Percentiles rank a stretch among this genome's conserved stretches.
phyloP scores from a whole-genome alignment of 1,140 invertebrate genomes.

The Leptopilina boulardi region DNA sequence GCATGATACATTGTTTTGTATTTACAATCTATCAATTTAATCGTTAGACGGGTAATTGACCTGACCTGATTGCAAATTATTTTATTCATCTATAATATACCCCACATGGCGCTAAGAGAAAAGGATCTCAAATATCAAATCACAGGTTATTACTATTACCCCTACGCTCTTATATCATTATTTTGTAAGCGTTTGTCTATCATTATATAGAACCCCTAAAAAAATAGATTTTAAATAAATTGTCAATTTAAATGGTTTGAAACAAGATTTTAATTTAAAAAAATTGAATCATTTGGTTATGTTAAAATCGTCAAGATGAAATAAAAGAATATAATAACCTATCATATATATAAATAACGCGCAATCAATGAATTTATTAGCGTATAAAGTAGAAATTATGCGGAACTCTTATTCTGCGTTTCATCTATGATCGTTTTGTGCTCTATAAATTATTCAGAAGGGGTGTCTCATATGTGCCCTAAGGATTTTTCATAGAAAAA shows the following conservation, averaged over 20 bases:
- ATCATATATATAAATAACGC: too few relatives aligned
- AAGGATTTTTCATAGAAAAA: neutral
- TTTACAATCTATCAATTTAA: conserved; percentile 5
- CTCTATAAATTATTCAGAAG: conserved; percentile 8
- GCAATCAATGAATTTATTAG: too few relatives aligned
- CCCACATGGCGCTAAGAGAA: conserved; percentile 6
- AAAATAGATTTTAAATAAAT: too few relatives aligned
- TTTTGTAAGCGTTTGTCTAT: neutral
- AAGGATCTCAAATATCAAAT: neutral
- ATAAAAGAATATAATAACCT: too few relatives aligned
- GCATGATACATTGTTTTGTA: neutral
- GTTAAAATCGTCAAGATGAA: too few relatives aligned
- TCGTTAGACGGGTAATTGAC: conserved; percentile 13
- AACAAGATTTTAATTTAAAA: too few relatives aligned
- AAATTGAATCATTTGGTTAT: too few relatives aligned
- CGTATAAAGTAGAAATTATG: neutral
- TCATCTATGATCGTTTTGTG: neutral
- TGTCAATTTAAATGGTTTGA: too few relatives aligned
- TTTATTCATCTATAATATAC: neutral
- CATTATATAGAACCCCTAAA: too few relatives aligned
- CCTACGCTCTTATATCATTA: neutral
- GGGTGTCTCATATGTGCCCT: neutral
- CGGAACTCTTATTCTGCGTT: neutral
- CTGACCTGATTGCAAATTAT: conserved; percentile 11
- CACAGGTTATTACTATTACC: neutral